Conservation (phyloP, 2,888 invertebrate genomes). For the Callyntrura guangdongensis region DNA sequence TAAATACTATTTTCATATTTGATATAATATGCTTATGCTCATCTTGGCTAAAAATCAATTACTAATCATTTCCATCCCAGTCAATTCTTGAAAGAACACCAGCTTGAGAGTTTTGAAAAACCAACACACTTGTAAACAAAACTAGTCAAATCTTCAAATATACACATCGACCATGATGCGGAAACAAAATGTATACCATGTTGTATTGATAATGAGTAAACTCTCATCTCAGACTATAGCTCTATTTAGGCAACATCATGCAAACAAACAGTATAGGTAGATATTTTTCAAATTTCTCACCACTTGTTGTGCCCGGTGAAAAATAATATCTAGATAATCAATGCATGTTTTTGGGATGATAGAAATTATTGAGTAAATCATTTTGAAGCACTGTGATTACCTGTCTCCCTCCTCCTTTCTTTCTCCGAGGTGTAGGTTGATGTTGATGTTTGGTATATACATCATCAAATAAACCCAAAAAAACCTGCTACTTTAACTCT, state of each 20-base stretch:
- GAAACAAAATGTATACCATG: no score
- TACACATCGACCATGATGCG: no score
- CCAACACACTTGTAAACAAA: conserved; percentile 26
- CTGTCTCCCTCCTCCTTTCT: conserved; percentile 36
- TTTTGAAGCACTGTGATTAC: conserved; percentile 69
- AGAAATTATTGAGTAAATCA: conserved; percentile 73
- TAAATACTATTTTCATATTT: no score
- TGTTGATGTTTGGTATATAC: not conserved
- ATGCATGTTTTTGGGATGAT: conserved; percentile 68
- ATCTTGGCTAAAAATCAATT: conserved; percentile 29
- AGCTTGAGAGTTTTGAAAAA: conserved; percentile 17
- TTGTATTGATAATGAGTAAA: not conserved
- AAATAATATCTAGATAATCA: conserved; percentile 68
- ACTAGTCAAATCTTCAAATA: conserved; percentile 12
- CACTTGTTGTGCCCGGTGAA: conserved; percentile 23
- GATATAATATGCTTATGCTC: no score
- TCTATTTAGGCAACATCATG: not conserved
- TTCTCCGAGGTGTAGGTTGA: conserved; percentile 1
- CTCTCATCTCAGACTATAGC: not conserved
- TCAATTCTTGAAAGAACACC: not conserved
- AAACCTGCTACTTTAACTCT: conserved; percentile 41
- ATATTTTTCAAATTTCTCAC: conserved; percentile 41
- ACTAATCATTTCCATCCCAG: not conserved
- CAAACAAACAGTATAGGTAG: not conserved
- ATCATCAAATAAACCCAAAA: conserved; percentile 12